Base-by-base conservation (phyloP, 2,888 invertebrate species). In the Lasioglossum lativentre region DNA sequence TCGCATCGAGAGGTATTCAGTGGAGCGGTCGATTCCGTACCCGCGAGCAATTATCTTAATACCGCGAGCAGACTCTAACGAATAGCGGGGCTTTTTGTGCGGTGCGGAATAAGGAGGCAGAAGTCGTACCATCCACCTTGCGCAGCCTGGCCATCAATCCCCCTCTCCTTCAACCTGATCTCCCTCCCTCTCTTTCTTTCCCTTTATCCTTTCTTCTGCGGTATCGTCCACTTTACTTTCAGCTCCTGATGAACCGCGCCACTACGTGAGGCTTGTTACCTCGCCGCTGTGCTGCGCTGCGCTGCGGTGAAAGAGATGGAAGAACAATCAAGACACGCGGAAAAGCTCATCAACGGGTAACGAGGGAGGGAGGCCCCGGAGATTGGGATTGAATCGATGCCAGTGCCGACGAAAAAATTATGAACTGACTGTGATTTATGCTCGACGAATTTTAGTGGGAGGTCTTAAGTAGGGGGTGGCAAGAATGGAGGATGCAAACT, bases 11-110 rank as follows among this genome's bases (percentile, higher is more conserved):
- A 34, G 45, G 38, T 52, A 66, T 42, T 30, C 72, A 59, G 66
- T n/a, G 73, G 70, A n/a, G 75, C 16, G 66, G 42, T 42, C 83
- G 79, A 82, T 80, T 63, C 74, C 52, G 68, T 71, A 81, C 79
- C 63, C 14, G 75, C 47, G 75, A 78, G 75, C 93, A 93, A 94
- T 94, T 94, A 94, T 93, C 92, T 94, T 94, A 94, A 94, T 94
- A 94, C 93, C 93, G 92, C 92, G 92, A 93, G 92, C 91, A 90
- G 91, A 23, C 92, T 93, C 93, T 94, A 94, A 94, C 94, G 94
- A 94, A 94, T 93, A 93, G 93, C 92, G 90, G 91, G 90, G 91
- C 71, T 94, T 94, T 94, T 93, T 93, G 91, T 34, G 2, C 75
- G 78, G 63, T 52, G 38, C 74, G 87, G 40, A 76, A 72, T 71